Conservation (phyloP, 23 tunicate genomes). For the Trididemnum miniatum region DNA sequence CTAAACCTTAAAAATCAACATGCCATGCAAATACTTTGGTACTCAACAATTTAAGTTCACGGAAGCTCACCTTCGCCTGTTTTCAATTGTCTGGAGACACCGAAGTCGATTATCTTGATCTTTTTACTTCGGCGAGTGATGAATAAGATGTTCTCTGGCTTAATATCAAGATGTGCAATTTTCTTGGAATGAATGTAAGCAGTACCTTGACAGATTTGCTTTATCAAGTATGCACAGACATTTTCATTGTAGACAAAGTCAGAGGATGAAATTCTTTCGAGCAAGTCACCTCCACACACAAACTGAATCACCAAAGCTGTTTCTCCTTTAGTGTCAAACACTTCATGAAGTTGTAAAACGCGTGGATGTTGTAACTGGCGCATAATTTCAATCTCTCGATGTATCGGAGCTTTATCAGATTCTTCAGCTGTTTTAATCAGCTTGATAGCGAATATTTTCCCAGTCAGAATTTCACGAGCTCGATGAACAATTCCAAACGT, state of each 20-base stretch:
- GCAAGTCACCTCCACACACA: conserved; percentile 85
- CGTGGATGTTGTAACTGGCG: conserved; percentile 86
- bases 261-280: conserved; percentile 66
- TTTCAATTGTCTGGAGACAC: conserved; percentile 73
- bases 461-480: conserved; percentile 87
- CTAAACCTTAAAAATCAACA: no score
- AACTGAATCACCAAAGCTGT: conserved; percentile 91
- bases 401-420: conserved; percentile 67
- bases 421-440: conserved; percentile 57
- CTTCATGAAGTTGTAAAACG: conserved; percentile 92
- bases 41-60: no score
- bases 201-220: conserved; percentile 84
- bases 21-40: no score
- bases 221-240: conserved; percentile 62
- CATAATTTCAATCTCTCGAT: conserved; percentile 89
- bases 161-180: conserved; percentile 88
- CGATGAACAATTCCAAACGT: conserved; percentile 84
- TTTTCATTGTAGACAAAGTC: conserved; percentile 80
- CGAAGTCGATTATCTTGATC: conserved; percentile 87
- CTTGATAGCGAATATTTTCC: conserved; percentile 85
- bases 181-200: conserved; percentile 78
- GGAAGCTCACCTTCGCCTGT: conserved; percentile 96
- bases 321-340: conserved; percentile 81
- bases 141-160: conserved; percentile 90
- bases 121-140: conserved; percentile 78